Conservation (phyloP, 2,888 invertebrate genomes). For the Acrocera orbiculus region DNA sequence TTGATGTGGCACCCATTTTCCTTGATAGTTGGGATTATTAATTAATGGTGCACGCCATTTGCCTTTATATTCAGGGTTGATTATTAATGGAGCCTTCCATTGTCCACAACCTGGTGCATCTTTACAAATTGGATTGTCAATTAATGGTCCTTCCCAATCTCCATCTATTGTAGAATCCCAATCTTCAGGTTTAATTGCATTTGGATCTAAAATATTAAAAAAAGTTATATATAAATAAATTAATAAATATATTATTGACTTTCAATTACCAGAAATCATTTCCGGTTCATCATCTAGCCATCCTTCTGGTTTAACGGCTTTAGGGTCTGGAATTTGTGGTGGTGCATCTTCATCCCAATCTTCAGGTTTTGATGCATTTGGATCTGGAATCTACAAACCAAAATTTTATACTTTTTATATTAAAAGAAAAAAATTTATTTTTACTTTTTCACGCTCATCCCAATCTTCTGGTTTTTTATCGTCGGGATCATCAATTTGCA, state of each 20-base stretch:
- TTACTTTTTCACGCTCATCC: conserved; percentile 76
- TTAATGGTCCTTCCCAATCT: conserved; percentile 89
- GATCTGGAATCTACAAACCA: conserved; percentile 54
- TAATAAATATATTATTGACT: conserved; percentile 16
- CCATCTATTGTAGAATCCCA: conserved; percentile 99
- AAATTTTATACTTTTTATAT: background rate
- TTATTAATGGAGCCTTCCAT: conserved; percentile 69
- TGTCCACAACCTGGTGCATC: conserved; percentile 73
- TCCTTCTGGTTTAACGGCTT: conserved; percentile 67
- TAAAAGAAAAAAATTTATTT: background rate
- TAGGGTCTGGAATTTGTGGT: conserved; percentile 69
- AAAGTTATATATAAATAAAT: background rate
- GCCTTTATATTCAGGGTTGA: conserved; percentile 85
- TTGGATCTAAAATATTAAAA: conserved; percentile 41
- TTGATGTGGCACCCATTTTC: conserved; percentile 80
- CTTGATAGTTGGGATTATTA: conserved; percentile 84
- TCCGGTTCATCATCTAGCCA: conserved; percentile 88
- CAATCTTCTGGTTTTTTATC: conserved; percentile 79
- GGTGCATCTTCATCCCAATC: conserved; percentile 97
- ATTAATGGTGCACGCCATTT: conserved; percentile 82
- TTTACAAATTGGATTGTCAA: conserved; percentile 75
- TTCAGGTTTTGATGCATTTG: conserved; percentile 73
- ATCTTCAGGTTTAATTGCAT: conserved; percentile 74
- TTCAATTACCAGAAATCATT: conserved; percentile 41
- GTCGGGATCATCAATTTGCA: conserved; percentile 81